These are phyloP conservation scores for Drosophila kepulauana DNA, from an alignment of 1,140 invertebrate genomes.

Conservation along the genomic window DNA sequence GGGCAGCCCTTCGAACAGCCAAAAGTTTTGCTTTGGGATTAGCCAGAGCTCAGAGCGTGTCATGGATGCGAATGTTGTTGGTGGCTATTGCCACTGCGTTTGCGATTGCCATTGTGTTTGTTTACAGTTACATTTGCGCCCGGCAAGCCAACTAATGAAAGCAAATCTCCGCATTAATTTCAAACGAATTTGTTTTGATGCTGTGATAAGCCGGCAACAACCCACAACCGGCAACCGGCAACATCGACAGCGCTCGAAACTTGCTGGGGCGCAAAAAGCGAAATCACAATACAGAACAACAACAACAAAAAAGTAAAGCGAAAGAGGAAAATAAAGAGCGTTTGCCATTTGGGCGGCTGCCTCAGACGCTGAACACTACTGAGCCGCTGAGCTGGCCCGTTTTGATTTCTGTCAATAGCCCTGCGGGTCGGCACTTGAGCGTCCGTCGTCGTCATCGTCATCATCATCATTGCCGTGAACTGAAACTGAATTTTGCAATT, in stretches of 20 bases:
- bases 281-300: too few species aligned
- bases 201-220: constrained; percentile 77
- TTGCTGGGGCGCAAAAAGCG: background rate
- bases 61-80: constrained; percentile 54
- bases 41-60: constrained; percentile 61
- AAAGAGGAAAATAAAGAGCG: constrained; percentile 40
- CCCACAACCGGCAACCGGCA: constrained; percentile 45
- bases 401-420: constrained; percentile 82
- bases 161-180: constrained; percentile 84
- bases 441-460: background rate
- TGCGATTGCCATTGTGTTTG: constrained; percentile 64
- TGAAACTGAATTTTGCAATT: constrained; percentile 76
- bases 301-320: background rate
- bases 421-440: constrained; percentile 76
- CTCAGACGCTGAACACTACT: constrained; percentile 20
- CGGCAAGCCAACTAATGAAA: constrained; percentile 77
- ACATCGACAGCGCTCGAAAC: background rate
- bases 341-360: constrained; percentile 71
- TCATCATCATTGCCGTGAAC: constrained; percentile 57
- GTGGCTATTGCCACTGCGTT: constrained; percentile 41
- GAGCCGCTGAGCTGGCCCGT: constrained; percentile 45
- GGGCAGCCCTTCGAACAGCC: constrained; percentile 54
- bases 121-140: constrained; percentile 72
- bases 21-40: constrained; percentile 80
- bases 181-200: constrained; percentile 85